These are phyloP conservation scores for Drosophila barbarae DNA, from an alignment of 2,888 invertebrate species.

Conservation along the genomic window DNA sequence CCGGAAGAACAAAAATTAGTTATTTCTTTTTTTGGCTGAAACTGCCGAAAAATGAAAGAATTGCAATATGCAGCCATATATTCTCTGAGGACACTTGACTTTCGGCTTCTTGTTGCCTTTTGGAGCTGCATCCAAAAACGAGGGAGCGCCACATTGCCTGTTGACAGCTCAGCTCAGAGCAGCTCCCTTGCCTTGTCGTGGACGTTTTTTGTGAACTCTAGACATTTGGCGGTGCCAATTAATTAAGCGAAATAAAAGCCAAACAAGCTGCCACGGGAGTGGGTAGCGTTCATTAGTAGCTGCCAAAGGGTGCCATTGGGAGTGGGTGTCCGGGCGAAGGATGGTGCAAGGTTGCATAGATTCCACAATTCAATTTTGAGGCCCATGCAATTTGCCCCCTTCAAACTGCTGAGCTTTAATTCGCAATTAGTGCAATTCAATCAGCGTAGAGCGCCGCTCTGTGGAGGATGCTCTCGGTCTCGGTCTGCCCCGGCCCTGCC, in stretches of 20 bases:
- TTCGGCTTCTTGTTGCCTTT: constrained; percentile 51
- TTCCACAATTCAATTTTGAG: constrained; percentile 66
- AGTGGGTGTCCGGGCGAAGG: background rate
- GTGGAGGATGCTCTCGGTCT: constrained; percentile 23
- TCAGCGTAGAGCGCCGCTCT: constrained; percentile 56
- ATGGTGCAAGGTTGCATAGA: constrained; percentile 26
- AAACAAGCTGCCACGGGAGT: constrained; percentile 55
- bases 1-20: constrained; percentile 58
- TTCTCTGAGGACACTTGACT: constrained; percentile 78
- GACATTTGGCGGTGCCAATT: constrained; percentile 72
- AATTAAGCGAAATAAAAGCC: constrained; percentile 76
- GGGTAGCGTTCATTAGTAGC: constrained; percentile 57
- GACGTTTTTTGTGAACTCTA: constrained; percentile 45
- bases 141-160: constrained; percentile 32
- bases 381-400: constrained; percentile 61
- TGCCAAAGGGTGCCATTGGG: background rate
- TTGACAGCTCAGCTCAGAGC: constrained; percentile 52
- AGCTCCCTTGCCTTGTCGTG: constrained; percentile 40
- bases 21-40: constrained; percentile 47
- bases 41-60: constrained; percentile 69
- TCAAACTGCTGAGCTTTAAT: constrained; percentile 68
- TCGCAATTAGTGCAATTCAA: constrained; percentile 75
- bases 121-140: constrained; percentile 29
- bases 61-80: constrained; percentile 62
- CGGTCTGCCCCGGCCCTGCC: constrained; percentile 4